These are phyloP conservation scores for Dicyrtomina minuta DNA, from an alignment of 2,888 invertebrate genomes.

Conservation along the genomic window DNA sequence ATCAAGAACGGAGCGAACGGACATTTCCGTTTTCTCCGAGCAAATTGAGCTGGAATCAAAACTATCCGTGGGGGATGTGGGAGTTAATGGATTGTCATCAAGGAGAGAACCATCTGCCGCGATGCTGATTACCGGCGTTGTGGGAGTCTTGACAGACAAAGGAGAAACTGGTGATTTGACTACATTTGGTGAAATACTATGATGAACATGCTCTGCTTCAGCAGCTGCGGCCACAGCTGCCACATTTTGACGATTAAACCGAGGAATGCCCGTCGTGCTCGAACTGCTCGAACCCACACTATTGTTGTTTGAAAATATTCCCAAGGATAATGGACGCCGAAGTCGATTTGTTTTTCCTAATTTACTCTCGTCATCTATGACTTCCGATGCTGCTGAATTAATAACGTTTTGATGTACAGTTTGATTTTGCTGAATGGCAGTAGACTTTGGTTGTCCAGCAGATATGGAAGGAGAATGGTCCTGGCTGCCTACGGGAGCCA, in stretches of 20 bases:
- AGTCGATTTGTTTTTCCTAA: constrained; percentile 1
- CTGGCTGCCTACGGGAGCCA: too few relatives aligned
- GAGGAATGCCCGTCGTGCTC: constrained; percentile 22
- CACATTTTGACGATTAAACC: constrained; percentile 15
- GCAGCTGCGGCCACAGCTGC: constrained; percentile 7
- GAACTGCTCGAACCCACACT: too few relatives aligned
- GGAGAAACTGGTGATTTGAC: constrained; percentile 3
- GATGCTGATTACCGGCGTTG: constrained; percentile 15
- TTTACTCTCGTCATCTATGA: not conserved
- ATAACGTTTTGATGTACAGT: too few relatives aligned
- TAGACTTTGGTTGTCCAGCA: not conserved
- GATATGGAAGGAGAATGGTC: too few relatives aligned
- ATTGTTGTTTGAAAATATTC: constrained; percentile 31
- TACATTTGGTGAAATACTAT: not conserved
- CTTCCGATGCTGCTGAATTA: not conserved
- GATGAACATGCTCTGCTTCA: not conserved
- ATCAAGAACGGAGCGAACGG: constrained; percentile 57
- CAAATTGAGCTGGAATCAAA: constrained; percentile 70
- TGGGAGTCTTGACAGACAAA: not conserved
- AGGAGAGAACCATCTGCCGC: not conserved
- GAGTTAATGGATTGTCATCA: constrained; percentile 25
- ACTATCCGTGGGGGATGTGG: constrained; percentile 54
- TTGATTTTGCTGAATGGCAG: not conserved
- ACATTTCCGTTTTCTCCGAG: constrained; percentile 64
- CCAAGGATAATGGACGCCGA: constrained; percentile 34